Percentiles rank a stretch among this genome's conserved stretches.
phyloP scores from a whole-genome alignment of 2,888 invertebrate species.

The Melinopterus prodromus region DNA sequence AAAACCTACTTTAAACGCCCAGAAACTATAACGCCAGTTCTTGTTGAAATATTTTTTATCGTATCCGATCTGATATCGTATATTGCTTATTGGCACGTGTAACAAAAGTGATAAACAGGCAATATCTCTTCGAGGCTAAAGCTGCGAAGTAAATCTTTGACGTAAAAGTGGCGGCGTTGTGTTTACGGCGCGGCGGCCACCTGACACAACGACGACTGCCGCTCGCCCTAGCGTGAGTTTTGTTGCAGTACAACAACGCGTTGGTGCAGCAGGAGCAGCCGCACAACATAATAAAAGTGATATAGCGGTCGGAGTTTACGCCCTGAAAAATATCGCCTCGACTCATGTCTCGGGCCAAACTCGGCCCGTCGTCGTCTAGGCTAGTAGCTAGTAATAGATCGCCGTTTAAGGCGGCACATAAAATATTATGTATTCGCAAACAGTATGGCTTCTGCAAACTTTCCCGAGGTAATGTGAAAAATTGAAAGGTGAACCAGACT shows the following conservation, averaged over 20 bases:
- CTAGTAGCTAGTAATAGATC: not conserved
- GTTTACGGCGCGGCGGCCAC: not conserved
- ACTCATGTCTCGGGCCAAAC: not conserved
- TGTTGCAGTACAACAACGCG: not conserved
- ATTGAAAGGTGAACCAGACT: not conserved
- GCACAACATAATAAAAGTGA: not conserved
- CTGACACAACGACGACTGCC: not conserved
- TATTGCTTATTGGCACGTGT: not conserved
- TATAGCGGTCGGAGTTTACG: not conserved
- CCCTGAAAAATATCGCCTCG: not conserved
- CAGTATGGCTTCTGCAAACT: conserved; percentile 4
- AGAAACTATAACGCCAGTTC: not conserved
- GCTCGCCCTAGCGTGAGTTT: not conserved
- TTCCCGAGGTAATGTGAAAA: not conserved
- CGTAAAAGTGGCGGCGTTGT: not conserved
- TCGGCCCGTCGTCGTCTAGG: not conserved
- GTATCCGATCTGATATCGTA: not conserved
- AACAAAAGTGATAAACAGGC: not conserved
- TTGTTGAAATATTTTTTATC: not conserved
- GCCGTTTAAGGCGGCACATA: not conserved
- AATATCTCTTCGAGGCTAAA: not conserved
- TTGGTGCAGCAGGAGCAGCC: not conserved
- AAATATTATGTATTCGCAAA: conserved; percentile 4
- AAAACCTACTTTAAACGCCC: not conserved
- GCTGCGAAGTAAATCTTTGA: not conserved